Evolutionary conservation across 2,888 invertebrate genomes (phyloP).

Genomic region (Apoderus coryli): DNA sequence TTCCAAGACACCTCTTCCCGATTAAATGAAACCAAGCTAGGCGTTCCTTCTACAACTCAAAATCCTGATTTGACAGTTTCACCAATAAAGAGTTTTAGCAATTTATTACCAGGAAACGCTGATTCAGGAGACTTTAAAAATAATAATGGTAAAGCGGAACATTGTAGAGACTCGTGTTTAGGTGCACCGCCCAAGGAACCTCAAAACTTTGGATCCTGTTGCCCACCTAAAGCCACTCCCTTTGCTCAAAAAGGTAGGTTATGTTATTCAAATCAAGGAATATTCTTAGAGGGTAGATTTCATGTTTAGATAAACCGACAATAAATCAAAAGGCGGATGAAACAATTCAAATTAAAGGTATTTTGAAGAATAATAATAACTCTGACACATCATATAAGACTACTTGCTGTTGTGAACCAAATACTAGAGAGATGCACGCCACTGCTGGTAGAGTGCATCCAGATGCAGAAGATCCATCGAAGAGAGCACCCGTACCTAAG

Average conservation of each 20-base stretch:
- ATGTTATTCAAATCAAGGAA: too few relatives aligned
- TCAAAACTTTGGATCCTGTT: too few relatives aligned
- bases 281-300: too few relatives aligned
- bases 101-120: constrained; percentile 2
- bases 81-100: constrained; percentile 12
- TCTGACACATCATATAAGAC: neutral
- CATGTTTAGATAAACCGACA: neutral
- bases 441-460: constrained; percentile 16
- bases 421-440: constrained; percentile 14
- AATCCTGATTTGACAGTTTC: constrained; percentile 21
- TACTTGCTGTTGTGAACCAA: neutral
- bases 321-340: neutral
- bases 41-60: constrained; percentile 18
- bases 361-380: constrained; percentile 8
- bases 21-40: constrained; percentile 20
- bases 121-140: neutral
- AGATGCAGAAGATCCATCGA: too few relatives aligned
- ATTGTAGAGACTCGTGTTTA: constrained; percentile 3
- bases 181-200: neutral
- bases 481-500: too few relatives aligned
- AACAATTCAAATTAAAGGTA: constrained; percentile 7
- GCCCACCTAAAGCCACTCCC: too few relatives aligned
- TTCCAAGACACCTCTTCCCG: constrained; percentile 16
- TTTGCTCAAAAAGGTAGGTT: too few relatives aligned
- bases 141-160: too few relatives aligned